Conservation (phyloP, 2,113 vertebrate species). For the Oncorhynchus clarkii region DNA sequence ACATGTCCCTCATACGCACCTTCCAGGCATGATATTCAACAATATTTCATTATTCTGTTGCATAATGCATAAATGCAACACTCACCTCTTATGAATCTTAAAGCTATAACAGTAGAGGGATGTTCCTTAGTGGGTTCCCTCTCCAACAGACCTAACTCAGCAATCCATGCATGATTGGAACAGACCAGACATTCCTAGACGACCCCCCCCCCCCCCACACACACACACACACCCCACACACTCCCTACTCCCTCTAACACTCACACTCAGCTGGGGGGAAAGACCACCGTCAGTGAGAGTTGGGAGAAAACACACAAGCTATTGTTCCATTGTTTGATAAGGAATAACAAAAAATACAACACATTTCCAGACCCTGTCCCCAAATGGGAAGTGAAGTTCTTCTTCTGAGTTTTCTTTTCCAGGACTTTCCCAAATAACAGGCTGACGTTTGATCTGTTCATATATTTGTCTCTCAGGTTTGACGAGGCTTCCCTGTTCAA, state of each 20-base stretch:
- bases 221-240: conserved; percentile 7
- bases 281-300: conserved; percentile 51
- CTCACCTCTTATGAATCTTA: conserved; percentile 28
- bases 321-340: conserved; percentile 79
- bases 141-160: conserved; percentile 2
- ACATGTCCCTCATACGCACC: conserved; percentile 22
- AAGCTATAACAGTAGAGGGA: conserved; percentile 4
- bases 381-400: conserved; percentile 63
- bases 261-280: conserved; percentile 23
- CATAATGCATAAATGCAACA: conserved; percentile 39
- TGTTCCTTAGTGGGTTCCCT: neutral
- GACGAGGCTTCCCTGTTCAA: conserved; percentile 35
- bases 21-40: conserved; percentile 50
- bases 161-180: conserved; percentile 1
- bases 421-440: conserved; percentile 44
- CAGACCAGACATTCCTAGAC: too few species aligned
- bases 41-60: conserved; percentile 35
- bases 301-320: conserved; percentile 50
- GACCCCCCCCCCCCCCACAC: neutral
- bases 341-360: conserved; percentile 72
- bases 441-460: conserved; percentile 30
- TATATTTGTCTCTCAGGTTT: conserved; percentile 31
- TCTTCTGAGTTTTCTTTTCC: conserved; percentile 51
- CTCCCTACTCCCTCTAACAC: neutral
- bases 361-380: conserved; percentile 67